Percentiles rank a stretch among this genome's conserved stretches.
phyloP scores from a whole-genome alignment of 2,113 vertebrate genomes.

The Apodemus speciosus region DNA sequence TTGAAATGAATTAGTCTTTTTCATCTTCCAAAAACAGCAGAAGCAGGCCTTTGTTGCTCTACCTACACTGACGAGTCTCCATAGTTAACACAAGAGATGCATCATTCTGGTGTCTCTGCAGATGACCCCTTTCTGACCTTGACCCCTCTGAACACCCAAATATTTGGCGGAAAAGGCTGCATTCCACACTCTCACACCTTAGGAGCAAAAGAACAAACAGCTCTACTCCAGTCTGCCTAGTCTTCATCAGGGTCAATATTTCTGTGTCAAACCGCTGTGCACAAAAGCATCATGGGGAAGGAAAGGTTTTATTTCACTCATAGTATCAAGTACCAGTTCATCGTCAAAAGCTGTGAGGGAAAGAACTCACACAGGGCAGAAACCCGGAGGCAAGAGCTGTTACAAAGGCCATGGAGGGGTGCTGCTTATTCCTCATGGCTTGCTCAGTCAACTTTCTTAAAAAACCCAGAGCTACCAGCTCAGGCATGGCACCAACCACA shows the following conservation, averaged over 20 bases:
- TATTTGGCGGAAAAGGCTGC: not conserved
- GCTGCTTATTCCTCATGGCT: not conserved
- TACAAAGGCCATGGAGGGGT: not conserved
- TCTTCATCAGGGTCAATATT: not conserved
- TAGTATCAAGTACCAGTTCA: not conserved
- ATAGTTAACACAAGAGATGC: not conserved
- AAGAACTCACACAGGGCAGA: not conserved
- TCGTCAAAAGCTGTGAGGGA: not conserved
- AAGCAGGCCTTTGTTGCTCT: not conserved
- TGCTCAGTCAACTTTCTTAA: not conserved
- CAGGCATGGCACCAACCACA: not conserved
- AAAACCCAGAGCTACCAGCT: not conserved
- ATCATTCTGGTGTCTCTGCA: not conserved
- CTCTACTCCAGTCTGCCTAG: not conserved
- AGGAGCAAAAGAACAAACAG: not conserved
- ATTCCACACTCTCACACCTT: not conserved
- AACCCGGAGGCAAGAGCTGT: not conserved
- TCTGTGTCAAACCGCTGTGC: not conserved
- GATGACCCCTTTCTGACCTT: not conserved
- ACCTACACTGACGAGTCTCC: not conserved
- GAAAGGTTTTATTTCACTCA: not conserved
- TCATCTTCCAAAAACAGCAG: not conserved
- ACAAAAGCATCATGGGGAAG: not conserved
- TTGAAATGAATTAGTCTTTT: not conserved
- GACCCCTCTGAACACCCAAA: not conserved